These are phyloP conservation scores for Schizothorax lantsangensis DNA, from an alignment of 2,797 vertebrate genomes.

Conservation along the genomic window DNA sequence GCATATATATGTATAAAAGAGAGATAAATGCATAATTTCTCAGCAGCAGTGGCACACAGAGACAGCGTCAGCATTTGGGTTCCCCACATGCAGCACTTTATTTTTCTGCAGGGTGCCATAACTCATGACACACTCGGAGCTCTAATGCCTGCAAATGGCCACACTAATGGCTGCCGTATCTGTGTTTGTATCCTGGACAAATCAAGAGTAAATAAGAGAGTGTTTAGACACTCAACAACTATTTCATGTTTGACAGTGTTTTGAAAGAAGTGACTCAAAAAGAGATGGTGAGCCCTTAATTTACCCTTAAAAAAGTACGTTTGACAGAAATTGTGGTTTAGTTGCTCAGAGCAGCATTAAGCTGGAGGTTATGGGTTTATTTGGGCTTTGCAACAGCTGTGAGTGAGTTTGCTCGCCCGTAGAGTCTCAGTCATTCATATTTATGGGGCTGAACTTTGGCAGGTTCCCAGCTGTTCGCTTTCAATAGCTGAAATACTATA, in stretches of 20 bases:
- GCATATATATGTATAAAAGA: neutral
- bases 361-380: constrained; percentile 23
- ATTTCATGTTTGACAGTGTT: constrained; percentile 29
- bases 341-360: neutral
- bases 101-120: constrained; percentile 18
- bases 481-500: neutral
- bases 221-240: neutral
- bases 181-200: neutral
- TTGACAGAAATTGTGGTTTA: neutral
- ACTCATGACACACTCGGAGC: constrained; percentile 7
- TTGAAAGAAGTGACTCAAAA: constrained; percentile 14
- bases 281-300: constrained; percentile 5
- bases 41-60: neutral
- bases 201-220: constrained; percentile 10
- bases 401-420: neutral
- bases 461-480: neutral
- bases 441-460: neutral
- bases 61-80: neutral
- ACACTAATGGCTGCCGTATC: constrained; percentile 16
- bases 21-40: neutral
- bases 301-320: neutral
- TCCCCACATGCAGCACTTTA: constrained; percentile 13
- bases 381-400: constrained; percentile 49
- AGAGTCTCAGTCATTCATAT: constrained; percentile 9
- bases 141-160: constrained; percentile 28